A percentile compares a stretch with the other conserved stretches of the same genome.
Evolutionary conservation across 2,888 invertebrate species (phyloP).

Genomic region (Agrotis puta): DNA sequence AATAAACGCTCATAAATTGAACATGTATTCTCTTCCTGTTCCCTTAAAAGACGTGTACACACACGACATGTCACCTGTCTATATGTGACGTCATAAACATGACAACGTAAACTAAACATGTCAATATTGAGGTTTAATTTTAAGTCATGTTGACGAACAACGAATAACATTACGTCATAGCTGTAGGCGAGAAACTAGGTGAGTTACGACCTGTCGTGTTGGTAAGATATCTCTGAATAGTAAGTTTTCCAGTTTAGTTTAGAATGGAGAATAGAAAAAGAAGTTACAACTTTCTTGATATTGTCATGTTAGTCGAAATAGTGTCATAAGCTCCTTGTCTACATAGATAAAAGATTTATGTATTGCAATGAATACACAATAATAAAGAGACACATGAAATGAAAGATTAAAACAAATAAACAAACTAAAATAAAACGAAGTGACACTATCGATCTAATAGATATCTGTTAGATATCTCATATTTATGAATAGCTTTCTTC

Average conservation of each 20-base stretch:
- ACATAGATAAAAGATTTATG: no score
- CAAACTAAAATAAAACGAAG: no score
- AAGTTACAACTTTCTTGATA: background rate
- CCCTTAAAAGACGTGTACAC: slow-evolving; percentile 5
- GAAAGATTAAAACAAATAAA: no score
- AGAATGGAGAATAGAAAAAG: background rate
- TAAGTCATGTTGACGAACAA: slow-evolving; percentile 47
- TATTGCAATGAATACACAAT: no score
- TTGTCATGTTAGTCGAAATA: background rate
- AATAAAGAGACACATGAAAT: no score
- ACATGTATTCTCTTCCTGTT: background rate
- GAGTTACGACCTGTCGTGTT: slow-evolving; percentile 1
- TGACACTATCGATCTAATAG: no score
- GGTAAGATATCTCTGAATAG: background rate
- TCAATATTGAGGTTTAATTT: slow-evolving; percentile 56
- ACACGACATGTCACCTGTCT: slow-evolving; percentile 26
- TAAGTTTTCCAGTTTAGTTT: background rate
- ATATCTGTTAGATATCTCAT: no score
- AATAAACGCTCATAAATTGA: background rate
- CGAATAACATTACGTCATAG: slow-evolving; percentile 34
- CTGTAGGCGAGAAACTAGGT: background rate
- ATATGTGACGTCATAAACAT: slow-evolving; percentile 36
- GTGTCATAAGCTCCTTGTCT: no score
- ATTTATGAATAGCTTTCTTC: no score
- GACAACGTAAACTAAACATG: slow-evolving; percentile 40